Evolutionary conservation across 2,113 vertebrate species (phyloP).

Genomic region (Pseudopodoces humilis): DNA sequence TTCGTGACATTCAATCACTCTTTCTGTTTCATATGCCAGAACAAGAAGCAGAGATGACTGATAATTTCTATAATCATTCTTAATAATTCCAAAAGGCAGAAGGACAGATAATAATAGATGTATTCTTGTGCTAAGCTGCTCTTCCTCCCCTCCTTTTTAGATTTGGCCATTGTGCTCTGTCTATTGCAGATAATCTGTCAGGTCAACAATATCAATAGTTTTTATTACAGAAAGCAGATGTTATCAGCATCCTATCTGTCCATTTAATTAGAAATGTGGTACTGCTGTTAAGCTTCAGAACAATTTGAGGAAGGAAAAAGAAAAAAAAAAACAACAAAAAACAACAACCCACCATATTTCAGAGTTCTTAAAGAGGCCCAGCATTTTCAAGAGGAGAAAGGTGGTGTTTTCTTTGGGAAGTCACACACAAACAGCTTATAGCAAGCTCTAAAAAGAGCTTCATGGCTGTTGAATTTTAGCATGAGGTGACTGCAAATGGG

Average conservation of each 20-base stretch:
- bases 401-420: neutral
- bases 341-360: neutral
- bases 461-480: neutral
- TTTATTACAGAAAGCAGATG: conserved; percentile 71
- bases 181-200: conserved; percentile 66
- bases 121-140: conserved; percentile 17
- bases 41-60: conserved; percentile 43
- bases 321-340: neutral
- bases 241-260: conserved; percentile 63
- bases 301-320: neutral
- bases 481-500: neutral
- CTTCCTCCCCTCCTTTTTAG: conserved; percentile 11
- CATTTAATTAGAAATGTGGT: conserved; percentile 73
- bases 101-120: conserved; percentile 14
- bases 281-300: conserved; percentile 28
- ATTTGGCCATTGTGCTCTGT: conserved; percentile 47
- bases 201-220: conserved; percentile 72
- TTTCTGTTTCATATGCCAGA: conserved; percentile 30
- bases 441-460: neutral
- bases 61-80: conserved; percentile 51
- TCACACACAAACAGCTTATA: neutral
- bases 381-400: neutral
- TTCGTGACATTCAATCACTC: neutral
- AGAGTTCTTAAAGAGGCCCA: neutral
- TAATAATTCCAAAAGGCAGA: conserved; percentile 41